Conservation (phyloP, 2,797 vertebrate genomes). For the Furcifer pardalis region DNA sequence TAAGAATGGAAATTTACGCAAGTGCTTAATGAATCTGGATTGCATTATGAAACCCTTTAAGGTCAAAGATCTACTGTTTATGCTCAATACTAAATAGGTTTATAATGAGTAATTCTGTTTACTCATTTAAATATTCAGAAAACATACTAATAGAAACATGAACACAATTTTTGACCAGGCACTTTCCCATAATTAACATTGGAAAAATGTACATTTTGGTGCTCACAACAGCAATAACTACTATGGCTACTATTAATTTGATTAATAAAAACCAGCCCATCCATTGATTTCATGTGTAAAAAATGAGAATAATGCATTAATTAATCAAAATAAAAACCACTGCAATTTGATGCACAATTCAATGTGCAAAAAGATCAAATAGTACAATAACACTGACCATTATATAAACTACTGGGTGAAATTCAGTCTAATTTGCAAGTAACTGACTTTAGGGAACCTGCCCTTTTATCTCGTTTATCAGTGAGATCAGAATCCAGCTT, state of each 20-base stretch:
- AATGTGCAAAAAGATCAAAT: slow-evolving; percentile 60
- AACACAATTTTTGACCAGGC: slow-evolving; percentile 31
- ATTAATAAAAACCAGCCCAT: slow-evolving; percentile 38
- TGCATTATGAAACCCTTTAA: slow-evolving; percentile 60
- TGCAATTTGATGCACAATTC: slow-evolving; percentile 53
- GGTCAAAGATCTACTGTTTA: slow-evolving; percentile 61
- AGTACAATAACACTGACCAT: slow-evolving; percentile 42
- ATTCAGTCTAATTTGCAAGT: slow-evolving; percentile 23
- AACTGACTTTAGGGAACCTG: slow-evolving; percentile 29
- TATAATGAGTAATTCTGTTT: slow-evolving; percentile 49
- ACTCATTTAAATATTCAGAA: slow-evolving; percentile 54
- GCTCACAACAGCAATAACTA: background rate
- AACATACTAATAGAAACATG: slow-evolving; percentile 46
- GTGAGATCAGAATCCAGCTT: slow-evolving; percentile 41
- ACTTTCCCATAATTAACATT: slow-evolving; percentile 6
- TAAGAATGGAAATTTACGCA: slow-evolving; percentile 71
- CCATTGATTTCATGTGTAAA: slow-evolving; percentile 35
- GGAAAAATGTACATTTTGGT: background rate
- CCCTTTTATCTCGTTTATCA: slow-evolving; percentile 39
- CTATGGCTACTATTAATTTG: slow-evolving; percentile 17
- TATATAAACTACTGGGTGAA: slow-evolving; percentile 37
- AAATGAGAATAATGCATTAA: slow-evolving; percentile 28
- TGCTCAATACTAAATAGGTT: slow-evolving; percentile 51
- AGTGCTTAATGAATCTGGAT: slow-evolving; percentile 57
- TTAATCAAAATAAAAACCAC: slow-evolving; percentile 47